A percentile compares a stretch with the other conserved stretches of the same genome.
These are phyloP conservation scores for Malthinus flaveolus DNA, from an alignment of 2,888 invertebrate genomes.

Conservation along the genomic window DNA sequence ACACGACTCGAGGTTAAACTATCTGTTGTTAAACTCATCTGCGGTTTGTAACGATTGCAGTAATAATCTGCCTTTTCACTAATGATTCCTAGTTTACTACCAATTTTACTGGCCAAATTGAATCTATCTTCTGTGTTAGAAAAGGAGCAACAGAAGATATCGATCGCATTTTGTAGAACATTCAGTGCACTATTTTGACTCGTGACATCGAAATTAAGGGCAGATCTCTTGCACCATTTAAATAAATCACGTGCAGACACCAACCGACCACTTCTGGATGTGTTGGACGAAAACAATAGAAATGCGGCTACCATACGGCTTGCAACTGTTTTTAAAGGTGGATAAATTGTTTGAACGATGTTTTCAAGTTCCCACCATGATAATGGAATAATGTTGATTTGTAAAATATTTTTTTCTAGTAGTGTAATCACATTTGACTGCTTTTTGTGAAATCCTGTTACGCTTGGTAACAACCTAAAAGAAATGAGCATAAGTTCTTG, in stretches of 20 bases:
- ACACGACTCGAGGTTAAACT: conserved; percentile 75
- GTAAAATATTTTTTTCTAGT: conserved; percentile 80
- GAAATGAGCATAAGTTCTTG: conserved; percentile 4
- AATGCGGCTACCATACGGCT: conserved; percentile 82
- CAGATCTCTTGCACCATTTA: conserved; percentile 85
- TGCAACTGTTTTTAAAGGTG: conserved; percentile 71
- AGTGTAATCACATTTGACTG: conserved; percentile 68
- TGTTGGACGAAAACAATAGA: conserved; percentile 72
- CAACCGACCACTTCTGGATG: conserved; percentile 61
- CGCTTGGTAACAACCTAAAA: conserved; percentile 63
- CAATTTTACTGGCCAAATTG: conserved; percentile 72
- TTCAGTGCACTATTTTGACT: conserved; percentile 69
- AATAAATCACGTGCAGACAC: conserved; percentile 87
- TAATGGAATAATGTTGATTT: conserved; percentile 79
- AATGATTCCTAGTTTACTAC: conserved; percentile 79
- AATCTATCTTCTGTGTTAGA: conserved; percentile 67
- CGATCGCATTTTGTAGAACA: conserved; percentile 86
- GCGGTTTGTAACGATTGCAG: conserved; percentile 77
- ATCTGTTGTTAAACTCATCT: conserved; percentile 61
- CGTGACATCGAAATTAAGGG: conserved; percentile 72
- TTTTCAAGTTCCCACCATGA: conserved; percentile 73
- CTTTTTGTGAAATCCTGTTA: conserved; percentile 64
- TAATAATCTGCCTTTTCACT: conserved; percentile 82
- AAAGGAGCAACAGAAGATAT: conserved; percentile 85
- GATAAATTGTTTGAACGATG: conserved; percentile 71